phyloP scores from a whole-genome alignment of 1,140 invertebrate genomes.

The Bombus consobrinus region DNA sequence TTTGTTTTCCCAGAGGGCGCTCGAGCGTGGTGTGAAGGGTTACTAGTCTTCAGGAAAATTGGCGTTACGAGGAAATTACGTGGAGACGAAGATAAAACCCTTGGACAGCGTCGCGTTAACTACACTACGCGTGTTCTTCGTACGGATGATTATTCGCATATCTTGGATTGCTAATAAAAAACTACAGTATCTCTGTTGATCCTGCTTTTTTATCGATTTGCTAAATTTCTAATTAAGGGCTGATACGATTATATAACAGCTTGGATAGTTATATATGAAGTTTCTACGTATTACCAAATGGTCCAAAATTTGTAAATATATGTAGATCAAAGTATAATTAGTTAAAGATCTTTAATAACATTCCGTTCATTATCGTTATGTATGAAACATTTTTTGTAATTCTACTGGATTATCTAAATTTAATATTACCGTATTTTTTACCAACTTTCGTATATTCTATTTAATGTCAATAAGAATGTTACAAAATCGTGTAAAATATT shows the following conservation, averaged over 20 bases:
- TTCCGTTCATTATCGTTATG: no score
- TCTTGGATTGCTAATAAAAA: neutral
- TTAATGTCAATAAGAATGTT: neutral
- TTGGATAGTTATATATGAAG: neutral
- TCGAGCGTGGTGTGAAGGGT: conserved; percentile 62
- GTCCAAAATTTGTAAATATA: no score
- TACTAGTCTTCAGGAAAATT: conserved; percentile 69
- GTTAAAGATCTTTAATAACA: no score
- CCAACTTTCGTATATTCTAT: neutral
- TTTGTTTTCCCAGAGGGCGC: conserved; percentile 76
- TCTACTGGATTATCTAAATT: no score
- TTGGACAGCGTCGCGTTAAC: neutral
- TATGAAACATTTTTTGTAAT: no score
- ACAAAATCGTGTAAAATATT: neutral
- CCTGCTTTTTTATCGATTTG: no score
- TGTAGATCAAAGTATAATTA: no score
- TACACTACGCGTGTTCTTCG: neutral
- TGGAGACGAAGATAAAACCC: conserved; percentile 65
- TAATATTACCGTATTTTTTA: neutral
- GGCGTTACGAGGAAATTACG: conserved; percentile 67
- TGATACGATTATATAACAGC: neutral
- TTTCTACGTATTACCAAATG: no score
- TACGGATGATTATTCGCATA: no score
- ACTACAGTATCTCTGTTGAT: no score
- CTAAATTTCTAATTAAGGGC: neutral